Evolutionary conservation across 1,140 invertebrate genomes (phyloP), one percentile per base, ranked within the genome.

Genomic region (Mylabris phalerata): DNA sequence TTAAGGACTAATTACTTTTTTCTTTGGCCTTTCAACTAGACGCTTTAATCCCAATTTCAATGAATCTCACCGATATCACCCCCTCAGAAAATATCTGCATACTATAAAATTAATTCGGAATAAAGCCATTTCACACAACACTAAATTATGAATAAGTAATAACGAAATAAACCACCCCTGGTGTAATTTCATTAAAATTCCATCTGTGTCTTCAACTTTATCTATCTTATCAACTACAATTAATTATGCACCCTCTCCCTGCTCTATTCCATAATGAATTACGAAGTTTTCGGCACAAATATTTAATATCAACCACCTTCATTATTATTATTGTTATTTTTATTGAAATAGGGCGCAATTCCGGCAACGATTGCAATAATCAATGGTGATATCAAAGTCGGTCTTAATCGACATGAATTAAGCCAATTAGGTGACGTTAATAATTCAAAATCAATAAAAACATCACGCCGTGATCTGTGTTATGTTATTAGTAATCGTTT

Each of bases 361-460:
- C 96, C 97, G 46, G 96, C 96, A 0, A 98, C 95, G 3, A 87
- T 98, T 65, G 94, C 87, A 3, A 84, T 99, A 43, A 65, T 98
- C 3, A 77, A 88, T 67, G 96, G 96, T 0, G 80, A 84, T 64
- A 76, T 98, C 3, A 85, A 85, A 66, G 84, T 98, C 10, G 97
- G 96, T 32, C 71, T 95, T 2, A 78, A 76, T 3, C 48, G 72
- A 9, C 69, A 81, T 4, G 80, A 92, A 66, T 71, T 98, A 1
- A 71, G 81, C 66, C 69, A 71, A 46, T 74, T 94, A 7, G 83
- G 82, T 1, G 68, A 79, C 47, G 75, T 75, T 6, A 74, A 74
- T 39, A 69, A 64, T 0, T 73, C 75, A 41, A 71, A 75, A 40
- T 70, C 80, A 27, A 67, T 88, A 6, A 95, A 95, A 77, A 86